Conservation (phyloP, 2,797 vertebrate genomes). For the Okamejei kenojei region DNA sequence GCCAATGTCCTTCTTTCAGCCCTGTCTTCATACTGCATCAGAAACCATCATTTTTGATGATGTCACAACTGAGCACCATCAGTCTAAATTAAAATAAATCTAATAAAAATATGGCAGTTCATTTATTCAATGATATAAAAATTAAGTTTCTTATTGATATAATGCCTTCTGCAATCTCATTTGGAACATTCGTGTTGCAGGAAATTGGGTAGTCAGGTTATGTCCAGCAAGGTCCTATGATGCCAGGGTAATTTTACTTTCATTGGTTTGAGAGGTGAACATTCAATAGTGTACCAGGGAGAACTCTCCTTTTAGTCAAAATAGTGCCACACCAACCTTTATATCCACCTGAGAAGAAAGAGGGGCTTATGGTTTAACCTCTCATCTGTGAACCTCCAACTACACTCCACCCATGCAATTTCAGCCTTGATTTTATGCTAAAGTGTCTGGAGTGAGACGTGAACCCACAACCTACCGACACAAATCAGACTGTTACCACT, state of each 20-base stretch:
- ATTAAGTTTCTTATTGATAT: not conserved
- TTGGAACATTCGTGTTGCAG: not conserved
- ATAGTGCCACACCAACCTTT: not conserved
- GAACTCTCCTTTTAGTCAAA: not conserved
- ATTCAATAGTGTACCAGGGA: not conserved
- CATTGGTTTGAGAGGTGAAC: not conserved
- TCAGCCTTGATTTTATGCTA: not conserved
- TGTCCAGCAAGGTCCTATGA: not conserved
- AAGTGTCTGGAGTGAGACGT: not conserved
- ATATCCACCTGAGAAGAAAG: not conserved
- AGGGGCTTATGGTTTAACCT: not conserved
- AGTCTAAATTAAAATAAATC: not conserved
- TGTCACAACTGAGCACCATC: too few relatives aligned
- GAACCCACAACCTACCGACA: not conserved
- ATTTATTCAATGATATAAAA: not conserved
- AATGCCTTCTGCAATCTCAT: not conserved
- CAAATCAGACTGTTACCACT: not conserved
- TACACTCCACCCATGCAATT: not conserved
- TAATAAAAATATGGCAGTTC: not conserved
- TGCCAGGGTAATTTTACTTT: not conserved
- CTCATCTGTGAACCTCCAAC: not conserved
- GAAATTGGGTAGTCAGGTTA: not conserved
- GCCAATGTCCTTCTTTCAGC: too few relatives aligned
- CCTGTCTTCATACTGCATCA: too few relatives aligned
- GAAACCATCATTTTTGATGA: too few relatives aligned